A percentile compares a stretch with the other conserved stretches of the same genome.
Conservation (phyloP, 1,140 invertebrate genomes). For the Diorhabda elongata region DNA sequence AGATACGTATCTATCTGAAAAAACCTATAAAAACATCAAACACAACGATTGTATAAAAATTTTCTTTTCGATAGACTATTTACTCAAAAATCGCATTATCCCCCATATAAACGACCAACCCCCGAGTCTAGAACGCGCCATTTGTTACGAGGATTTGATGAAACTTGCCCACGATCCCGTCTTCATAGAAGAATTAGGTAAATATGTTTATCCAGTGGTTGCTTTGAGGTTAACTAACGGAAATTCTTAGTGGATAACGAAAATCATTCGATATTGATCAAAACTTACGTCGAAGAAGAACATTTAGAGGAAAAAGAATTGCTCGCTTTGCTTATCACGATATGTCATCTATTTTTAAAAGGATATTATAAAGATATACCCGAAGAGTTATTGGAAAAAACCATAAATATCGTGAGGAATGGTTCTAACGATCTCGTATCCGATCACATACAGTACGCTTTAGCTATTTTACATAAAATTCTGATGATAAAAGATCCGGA, state of each 20-base stretch:
- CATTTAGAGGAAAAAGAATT: conserved; percentile 25
- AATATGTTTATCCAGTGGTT: not conserved
- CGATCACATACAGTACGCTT: conserved; percentile 30
- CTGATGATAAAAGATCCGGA: conserved; percentile 25
- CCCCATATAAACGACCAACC: conserved; percentile 21
- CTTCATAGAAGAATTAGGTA: conserved; percentile 32
- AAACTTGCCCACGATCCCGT: conserved; percentile 25
- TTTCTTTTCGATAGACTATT: conserved; percentile 32
- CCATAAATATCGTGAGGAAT: conserved; percentile 30
- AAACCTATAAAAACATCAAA: conserved; percentile 32
- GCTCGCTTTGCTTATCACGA: conserved; percentile 30
- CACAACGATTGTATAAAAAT: conserved; percentile 37
- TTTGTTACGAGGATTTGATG: conserved; percentile 25
- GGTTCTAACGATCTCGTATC: conserved; percentile 14
- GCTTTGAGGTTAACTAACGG: too few species aligned
- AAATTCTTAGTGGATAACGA: conserved; percentile 15
- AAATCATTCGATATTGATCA: conserved; percentile 25
- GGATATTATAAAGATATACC: conserved; percentile 27
- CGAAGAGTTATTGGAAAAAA: conserved; percentile 30
- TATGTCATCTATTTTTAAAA: conserved; percentile 37
- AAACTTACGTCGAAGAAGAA: conserved; percentile 24
- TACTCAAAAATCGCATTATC: conserved; percentile 25
- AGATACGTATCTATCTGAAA: conserved; percentile 32
- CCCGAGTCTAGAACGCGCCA: conserved; percentile 15
- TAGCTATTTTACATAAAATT: conserved; percentile 39